phyloP scores from a whole-genome alignment of 2,888 invertebrate species.

The Amblyjoppa proteus region DNA sequence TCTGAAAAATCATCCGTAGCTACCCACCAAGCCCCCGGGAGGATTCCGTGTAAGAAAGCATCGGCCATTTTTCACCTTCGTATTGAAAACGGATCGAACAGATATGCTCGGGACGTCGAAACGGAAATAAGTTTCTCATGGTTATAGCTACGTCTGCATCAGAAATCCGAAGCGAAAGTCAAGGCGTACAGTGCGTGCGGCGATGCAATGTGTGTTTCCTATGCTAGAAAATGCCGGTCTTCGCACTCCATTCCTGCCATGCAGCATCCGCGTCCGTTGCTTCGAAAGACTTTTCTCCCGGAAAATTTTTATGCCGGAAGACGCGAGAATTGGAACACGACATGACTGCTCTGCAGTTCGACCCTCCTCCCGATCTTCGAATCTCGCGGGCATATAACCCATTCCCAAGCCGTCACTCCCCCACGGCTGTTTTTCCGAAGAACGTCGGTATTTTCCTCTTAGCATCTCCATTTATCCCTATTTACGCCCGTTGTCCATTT shows the following conservation, averaged over 20 bases:
- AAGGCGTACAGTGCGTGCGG: neutral
- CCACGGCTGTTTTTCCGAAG: too few species aligned
- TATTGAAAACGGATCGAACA: neutral
- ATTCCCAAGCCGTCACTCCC: neutral
- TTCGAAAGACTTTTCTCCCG: neutral
- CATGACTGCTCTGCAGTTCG: constrained; percentile 5
- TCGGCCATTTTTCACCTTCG: neutral
- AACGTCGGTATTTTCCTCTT: neutral
- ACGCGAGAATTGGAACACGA: constrained; percentile 13
- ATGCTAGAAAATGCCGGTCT: neutral
- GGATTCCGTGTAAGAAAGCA: neutral
- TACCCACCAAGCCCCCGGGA: neutral
- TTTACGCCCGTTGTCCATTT: neutral
- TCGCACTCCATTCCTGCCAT: neutral
- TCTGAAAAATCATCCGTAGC: neutral
- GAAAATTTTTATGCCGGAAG: neutral
- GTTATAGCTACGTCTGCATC: neutral
- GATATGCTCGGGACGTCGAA: neutral
- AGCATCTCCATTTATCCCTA: neutral
- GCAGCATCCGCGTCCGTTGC: neutral
- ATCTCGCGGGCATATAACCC: constrained; percentile 11
- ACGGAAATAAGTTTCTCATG: neutral
- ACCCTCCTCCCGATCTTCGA: constrained; percentile 1
- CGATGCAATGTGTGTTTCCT: neutral
- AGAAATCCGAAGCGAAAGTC: neutral